Percentiles rank a stretch among this genome's conserved stretches.
phyloP scores from a whole-genome alignment of 2,888 invertebrate species.

The Frankliniella intonsa region DNA sequence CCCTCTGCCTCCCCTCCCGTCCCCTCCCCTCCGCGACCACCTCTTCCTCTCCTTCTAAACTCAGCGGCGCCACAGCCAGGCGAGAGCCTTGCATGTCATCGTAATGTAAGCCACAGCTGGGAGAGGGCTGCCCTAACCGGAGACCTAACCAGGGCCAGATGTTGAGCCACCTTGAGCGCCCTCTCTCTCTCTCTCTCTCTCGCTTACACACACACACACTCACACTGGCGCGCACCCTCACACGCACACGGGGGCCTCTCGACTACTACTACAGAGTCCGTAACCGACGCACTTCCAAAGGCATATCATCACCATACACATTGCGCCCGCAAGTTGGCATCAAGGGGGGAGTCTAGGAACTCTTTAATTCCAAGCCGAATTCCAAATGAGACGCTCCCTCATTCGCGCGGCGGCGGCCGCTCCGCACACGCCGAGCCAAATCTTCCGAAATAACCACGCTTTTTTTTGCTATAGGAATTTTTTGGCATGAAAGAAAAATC shows the following conservation, averaged over 20 bases:
- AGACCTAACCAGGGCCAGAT: slow-evolving; percentile 19
- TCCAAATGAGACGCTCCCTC: slow-evolving; percentile 12
- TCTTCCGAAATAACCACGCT: no score
- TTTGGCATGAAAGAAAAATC: background rate
- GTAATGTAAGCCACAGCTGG: slow-evolving; percentile 23
- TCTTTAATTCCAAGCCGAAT: slow-evolving; percentile 16
- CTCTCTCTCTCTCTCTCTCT: background rate
- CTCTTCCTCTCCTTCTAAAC: background rate
- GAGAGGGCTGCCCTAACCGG: slow-evolving; percentile 6
- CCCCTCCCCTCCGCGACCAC: background rate
- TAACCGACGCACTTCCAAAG: slow-evolving; percentile 19
- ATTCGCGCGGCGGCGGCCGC: background rate
- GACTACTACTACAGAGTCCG: background rate
- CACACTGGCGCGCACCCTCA: background rate
- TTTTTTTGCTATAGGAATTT: no score
- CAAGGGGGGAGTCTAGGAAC: slow-evolving; percentile 13
- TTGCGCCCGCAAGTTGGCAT: background rate
- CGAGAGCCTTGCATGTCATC: slow-evolving; percentile 3
- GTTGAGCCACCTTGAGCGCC: slow-evolving; percentile 22
- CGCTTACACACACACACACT: background rate
- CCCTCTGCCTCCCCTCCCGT: background rate
- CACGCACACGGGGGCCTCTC: background rate
- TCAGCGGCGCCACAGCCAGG: background rate
- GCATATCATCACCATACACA: slow-evolving; percentile 25
- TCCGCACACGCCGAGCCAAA: no score